These are phyloP conservation scores for Rhinichthys klamathensis DNA, from an alignment of 2,113 vertebrate species.

Conservation along the genomic window DNA sequence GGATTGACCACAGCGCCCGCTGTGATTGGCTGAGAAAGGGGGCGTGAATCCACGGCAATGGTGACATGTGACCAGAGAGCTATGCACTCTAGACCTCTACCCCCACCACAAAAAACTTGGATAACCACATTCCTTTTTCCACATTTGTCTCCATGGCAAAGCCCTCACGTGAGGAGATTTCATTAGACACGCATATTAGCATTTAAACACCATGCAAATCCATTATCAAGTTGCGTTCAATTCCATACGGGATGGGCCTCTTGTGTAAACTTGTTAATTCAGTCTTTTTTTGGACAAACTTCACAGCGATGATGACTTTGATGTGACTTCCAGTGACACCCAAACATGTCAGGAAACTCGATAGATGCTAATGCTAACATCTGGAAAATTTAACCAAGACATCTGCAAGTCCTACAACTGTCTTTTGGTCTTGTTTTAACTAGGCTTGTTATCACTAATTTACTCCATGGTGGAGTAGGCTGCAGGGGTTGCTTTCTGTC, in stretches of 20 bases:
- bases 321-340: background rate
- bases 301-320: background rate
- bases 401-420: background rate
- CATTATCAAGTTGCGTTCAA: background rate
- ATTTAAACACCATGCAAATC: conserved; percentile 15
- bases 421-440: background rate
- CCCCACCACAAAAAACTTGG: conserved; percentile 43
- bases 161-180: conserved; percentile 58
- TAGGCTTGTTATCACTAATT: conserved; percentile 1
- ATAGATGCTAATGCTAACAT: background rate
- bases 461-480: background rate
- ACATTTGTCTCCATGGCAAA: conserved; percentile 61
- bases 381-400: background rate
- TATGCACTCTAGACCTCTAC: conserved; percentile 44
- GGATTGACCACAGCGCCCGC: conserved; percentile 52
- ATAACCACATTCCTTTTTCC: conserved; percentile 67
- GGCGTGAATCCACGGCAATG: conserved; percentile 67
- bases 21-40: conserved; percentile 71
- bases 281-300: background rate
- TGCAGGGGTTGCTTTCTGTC: background rate
- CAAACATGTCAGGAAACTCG: background rate
- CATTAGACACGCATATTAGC: conserved; percentile 23
- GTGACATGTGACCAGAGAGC: conserved; percentile 65
- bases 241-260: background rate
- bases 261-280: background rate